phyloP scores from a whole-genome alignment of 2,113 vertebrate genomes.

The Thalassarche chlororhynchos region DNA sequence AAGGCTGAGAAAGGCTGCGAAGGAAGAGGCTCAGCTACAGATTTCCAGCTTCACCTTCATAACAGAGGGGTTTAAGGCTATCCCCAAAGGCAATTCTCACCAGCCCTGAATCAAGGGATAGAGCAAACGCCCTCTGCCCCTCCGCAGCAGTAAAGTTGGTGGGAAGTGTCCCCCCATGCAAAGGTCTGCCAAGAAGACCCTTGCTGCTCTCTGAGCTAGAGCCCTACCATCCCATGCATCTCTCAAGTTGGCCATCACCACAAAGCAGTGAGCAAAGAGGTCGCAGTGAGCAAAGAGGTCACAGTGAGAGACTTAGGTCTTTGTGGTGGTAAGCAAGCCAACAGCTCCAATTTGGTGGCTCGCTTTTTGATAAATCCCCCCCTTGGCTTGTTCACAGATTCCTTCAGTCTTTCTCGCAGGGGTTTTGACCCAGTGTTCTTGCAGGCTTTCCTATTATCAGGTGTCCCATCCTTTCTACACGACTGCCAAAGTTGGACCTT shows the following conservation, averaged over 20 bases:
- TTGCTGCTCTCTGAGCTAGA: not conserved
- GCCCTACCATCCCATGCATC: not conserved
- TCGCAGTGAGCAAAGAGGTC: not conserved
- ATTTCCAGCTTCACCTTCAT: not conserved
- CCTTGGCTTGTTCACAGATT: not conserved
- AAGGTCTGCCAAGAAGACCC: not conserved
- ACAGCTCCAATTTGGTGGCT: conserved; percentile 19
- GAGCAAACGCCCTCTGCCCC: accelerated
- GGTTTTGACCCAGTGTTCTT: conserved; percentile 41
- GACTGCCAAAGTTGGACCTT: conserved; percentile 40
- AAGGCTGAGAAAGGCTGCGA: not conserved
- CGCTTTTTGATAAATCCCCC: not conserved
- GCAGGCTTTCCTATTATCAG: not conserved
- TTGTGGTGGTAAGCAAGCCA: not conserved
- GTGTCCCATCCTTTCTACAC: not conserved
- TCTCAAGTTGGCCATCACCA: not conserved
- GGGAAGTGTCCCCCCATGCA: not conserved
- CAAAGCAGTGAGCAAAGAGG: not conserved
- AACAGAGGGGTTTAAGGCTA: not conserved
- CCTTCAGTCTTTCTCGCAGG: not conserved
- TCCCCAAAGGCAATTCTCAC: not conserved
- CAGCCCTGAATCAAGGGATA: not conserved
- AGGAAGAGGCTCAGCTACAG: not conserved
- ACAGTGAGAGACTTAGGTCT: not conserved
- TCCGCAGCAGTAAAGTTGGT: not conserved